A percentile compares a stretch with the other conserved stretches of the same genome.
Evolutionary conservation across 23 tunicate species (phyloP).

Genomic region (Corella eumyota): DNA sequence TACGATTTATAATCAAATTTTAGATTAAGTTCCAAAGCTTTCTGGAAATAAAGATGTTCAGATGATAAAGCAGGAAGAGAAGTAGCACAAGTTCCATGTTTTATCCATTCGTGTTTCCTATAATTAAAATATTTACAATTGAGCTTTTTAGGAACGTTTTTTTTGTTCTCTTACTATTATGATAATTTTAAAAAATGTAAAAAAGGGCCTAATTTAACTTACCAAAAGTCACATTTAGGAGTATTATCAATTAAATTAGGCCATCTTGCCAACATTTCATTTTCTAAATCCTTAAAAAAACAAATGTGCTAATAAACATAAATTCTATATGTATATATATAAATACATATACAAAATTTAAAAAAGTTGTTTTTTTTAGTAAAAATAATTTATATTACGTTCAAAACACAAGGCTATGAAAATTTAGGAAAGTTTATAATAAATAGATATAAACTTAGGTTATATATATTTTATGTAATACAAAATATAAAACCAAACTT

Average conservation of each 20-base stretch:
- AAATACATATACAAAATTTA: too few relatives aligned
- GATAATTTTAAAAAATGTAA: too few relatives aligned
- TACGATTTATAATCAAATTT: slow-evolving; percentile 22
- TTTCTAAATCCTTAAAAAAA: slow-evolving; percentile 20
- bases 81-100: slow-evolving; percentile 84
- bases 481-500: too few relatives aligned
- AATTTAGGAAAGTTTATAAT: too few relatives aligned
- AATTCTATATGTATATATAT: too few relatives aligned
- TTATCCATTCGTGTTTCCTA: slow-evolving; percentile 94
- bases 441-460: too few relatives aligned
- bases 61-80: slow-evolving; percentile 44
- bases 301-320: too few relatives aligned
- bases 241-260: slow-evolving; percentile 23
- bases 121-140: background rate
- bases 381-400: too few relatives aligned
- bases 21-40: slow-evolving; percentile 29
- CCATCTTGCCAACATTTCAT: slow-evolving; percentile 12
- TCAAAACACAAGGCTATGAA: too few relatives aligned
- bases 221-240: slow-evolving; percentile 23
- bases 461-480: too few relatives aligned
- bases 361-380: too few relatives aligned
- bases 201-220: background rate
- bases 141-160: background rate
- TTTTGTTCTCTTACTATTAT: too few relatives aligned
- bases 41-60: slow-evolving; percentile 60